phyloP scores from a whole-genome alignment of 2,113 vertebrate species.

The Tympanuchus pallidicinctus region DNA sequence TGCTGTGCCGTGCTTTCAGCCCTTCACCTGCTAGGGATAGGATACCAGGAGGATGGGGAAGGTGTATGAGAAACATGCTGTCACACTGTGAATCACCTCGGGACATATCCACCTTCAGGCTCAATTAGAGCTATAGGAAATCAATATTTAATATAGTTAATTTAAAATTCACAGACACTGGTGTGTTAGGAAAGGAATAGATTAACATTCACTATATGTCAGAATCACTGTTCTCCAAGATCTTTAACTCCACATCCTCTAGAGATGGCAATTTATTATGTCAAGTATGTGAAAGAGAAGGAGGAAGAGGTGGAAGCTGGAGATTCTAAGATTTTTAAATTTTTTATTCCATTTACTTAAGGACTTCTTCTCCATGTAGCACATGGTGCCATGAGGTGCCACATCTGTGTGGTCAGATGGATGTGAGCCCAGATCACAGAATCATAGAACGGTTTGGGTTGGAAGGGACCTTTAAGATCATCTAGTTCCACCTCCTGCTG shows the following conservation, averaged over 20 bases:
- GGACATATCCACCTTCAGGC: background rate
- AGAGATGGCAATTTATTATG: background rate
- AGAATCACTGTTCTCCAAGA: background rate
- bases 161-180: background rate
- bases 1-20: background rate
- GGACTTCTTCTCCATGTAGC: background rate
- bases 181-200: background rate
- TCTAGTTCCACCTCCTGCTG: no score
- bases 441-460: no score
- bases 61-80: background rate
- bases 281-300: background rate
- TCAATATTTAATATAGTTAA: constrained; percentile 27
- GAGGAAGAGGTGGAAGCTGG: background rate
- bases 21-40: fast-evolving
- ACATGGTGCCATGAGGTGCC: background rate
- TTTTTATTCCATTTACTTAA: background rate
- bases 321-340: background rate
- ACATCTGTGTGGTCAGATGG: background rate
- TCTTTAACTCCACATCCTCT: background rate
- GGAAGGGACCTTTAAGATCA: no score
- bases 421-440: background rate
- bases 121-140: background rate
- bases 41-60: fast-evolving
- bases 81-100: background rate
- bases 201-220: background rate